Percentiles rank a stretch among this genome's conserved stretches.
phyloP scores from a whole-genome alignment of 2,888 invertebrate species.

The Allophyes oxyacanthae region DNA sequence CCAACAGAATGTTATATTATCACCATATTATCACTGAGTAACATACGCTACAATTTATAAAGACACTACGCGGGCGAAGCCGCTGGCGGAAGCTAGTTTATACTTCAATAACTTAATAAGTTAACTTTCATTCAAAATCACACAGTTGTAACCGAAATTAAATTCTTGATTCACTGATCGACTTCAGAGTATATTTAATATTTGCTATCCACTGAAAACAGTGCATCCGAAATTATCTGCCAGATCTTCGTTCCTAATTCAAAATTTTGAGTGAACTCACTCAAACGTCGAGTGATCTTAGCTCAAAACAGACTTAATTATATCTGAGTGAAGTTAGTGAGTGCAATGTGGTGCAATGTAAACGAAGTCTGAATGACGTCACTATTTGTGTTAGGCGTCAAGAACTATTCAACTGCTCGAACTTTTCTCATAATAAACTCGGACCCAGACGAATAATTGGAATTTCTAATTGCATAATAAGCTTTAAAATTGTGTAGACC shows the following conservation, averaged over 20 bases:
- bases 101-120: too few species aligned
- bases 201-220: constrained; percentile 1
- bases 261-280: constrained; percentile 16
- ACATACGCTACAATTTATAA: too few species aligned
- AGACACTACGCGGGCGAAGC: too few species aligned
- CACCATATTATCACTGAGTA: too few species aligned
- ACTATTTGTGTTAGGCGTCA: constrained; percentile 53
- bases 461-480: constrained; percentile 49
- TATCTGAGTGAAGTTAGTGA: constrained; percentile 41
- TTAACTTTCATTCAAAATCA: too few species aligned
- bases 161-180: not conserved
- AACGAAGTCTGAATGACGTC: constrained; percentile 32
- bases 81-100: too few species aligned
- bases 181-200: not conserved
- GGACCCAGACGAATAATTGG: constrained; percentile 34
- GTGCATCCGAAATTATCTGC: not conserved
- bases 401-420: constrained; percentile 50
- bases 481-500: constrained; percentile 8
- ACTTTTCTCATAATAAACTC: constrained; percentile 57
- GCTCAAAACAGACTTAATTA: constrained; percentile 36
- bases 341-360: constrained; percentile 52
- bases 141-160: not conserved
- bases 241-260: constrained; percentile 10
- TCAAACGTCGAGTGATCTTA: constrained; percentile 8
- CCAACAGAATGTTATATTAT: too few species aligned